Conservation (phyloP, 1,140 invertebrate genomes). For the Arctopsyche grandis region DNA sequence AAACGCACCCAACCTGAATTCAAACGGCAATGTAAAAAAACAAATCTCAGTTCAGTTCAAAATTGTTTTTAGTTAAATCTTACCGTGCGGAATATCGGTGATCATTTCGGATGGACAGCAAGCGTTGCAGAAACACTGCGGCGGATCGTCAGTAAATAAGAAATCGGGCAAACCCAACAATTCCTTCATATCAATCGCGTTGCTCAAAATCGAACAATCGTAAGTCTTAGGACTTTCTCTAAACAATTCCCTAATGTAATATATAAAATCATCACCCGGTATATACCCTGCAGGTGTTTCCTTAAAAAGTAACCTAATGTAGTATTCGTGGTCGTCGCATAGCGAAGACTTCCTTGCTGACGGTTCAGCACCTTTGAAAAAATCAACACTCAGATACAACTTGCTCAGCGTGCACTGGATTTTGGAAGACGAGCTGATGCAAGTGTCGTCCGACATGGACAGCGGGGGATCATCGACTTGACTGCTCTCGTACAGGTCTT, state of each 20-base stretch:
- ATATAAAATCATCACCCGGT: conserved; percentile 32
- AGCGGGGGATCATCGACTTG: background rate
- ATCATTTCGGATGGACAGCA: conserved; percentile 25
- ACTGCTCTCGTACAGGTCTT: conserved; percentile 27
- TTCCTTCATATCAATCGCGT: conserved; percentile 16
- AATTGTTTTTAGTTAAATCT: background rate
- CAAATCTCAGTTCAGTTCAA: too few relatives aligned
- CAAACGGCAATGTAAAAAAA: background rate
- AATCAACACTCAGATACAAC: conserved; percentile 20
- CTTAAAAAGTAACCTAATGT: conserved; percentile 15
- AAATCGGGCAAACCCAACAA: conserved; percentile 25
- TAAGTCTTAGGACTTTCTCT: background rate
- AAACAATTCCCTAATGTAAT: conserved; percentile 35
- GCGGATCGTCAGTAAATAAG: conserved; percentile 24
- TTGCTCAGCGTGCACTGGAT: conserved; percentile 6
- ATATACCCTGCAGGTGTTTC: conserved; percentile 11
- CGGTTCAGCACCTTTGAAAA: background rate
- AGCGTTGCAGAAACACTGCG: conserved; percentile 36
- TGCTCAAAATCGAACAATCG: conserved; percentile 8
- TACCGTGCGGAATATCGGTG: conserved; percentile 33
- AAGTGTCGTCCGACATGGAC: background rate
- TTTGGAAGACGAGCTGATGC: background rate
- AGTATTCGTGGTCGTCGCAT: conserved; percentile 18
- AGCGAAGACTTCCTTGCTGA: background rate
- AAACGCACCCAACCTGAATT: conserved; percentile 31